Percentiles rank a stretch among this genome's conserved stretches.
phyloP scores from a whole-genome alignment of 2,888 invertebrate genomes.

The Macrosiphum euphorbiae region DNA sequence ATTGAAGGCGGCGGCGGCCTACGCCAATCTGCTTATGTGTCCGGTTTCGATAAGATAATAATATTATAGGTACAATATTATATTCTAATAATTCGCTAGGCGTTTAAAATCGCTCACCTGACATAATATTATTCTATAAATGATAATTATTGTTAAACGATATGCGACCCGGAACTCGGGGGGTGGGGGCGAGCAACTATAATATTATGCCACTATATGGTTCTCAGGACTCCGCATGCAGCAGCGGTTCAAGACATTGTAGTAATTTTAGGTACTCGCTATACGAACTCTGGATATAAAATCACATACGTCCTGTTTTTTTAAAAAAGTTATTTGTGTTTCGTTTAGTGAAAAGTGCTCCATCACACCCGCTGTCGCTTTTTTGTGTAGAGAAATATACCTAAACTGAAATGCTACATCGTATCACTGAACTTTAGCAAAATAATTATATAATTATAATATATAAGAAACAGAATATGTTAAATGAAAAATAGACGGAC shows the following conservation, averaged over 20 bases:
- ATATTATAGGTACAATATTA: neutral
- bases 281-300: neutral
- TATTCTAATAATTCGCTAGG: neutral
- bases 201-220: neutral
- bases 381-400: neutral
- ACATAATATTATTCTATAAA: neutral
- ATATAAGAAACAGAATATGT: no score
- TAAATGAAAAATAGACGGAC: neutral
- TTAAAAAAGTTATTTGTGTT: neutral
- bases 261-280: neutral
- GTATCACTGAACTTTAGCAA: no score
- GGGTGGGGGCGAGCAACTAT: no score
- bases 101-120: neutral
- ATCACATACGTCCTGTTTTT: neutral
- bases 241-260: neutral
- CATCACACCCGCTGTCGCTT: neutral
- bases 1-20: constrained; percentile 32
- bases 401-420: neutral
- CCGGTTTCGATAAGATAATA: constrained; percentile 61
- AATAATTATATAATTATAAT: no score
- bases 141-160: neutral
- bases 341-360: neutral
- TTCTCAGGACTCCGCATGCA: neutral
- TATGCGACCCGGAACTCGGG: neutral
- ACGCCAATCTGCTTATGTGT: constrained; percentile 54